A percentile compares a stretch with the other conserved stretches of the same genome.
Evolutionary conservation across 2,888 invertebrate genomes (phyloP).

Genomic region (Melieria omissa): DNA sequence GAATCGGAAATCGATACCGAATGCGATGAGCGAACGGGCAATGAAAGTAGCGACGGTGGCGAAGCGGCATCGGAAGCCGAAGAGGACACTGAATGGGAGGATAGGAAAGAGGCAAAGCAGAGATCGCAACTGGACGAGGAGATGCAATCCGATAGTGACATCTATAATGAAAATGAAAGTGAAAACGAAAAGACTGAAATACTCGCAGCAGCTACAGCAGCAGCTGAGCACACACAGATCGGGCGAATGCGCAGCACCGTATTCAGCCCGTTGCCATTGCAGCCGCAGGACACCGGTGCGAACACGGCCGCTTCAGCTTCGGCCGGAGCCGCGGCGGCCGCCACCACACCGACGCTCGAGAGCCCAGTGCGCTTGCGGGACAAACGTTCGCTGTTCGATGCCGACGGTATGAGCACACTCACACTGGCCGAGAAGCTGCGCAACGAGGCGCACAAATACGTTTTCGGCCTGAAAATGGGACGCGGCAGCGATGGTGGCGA

Average conservation of each 20-base stretch:
- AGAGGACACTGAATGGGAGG: conserved; percentile 24
- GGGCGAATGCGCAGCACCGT: conserved; percentile 36
- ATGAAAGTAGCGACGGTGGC: background rate
- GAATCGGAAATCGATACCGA: conserved; percentile 36
- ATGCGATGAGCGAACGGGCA: background rate
- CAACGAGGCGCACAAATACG: conserved; percentile 58
- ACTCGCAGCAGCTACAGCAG: conserved; percentile 28
- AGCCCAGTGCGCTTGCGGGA: conserved; percentile 63
- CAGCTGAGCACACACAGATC: conserved; percentile 41
- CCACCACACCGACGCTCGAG: conserved; percentile 66
- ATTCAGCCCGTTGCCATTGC: conserved; percentile 43
- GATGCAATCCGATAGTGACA: background rate
- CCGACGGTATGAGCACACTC: conserved; percentile 56
- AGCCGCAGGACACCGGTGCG: conserved; percentile 17
- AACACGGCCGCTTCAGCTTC: conserved; percentile 31
- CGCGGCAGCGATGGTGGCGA: conserved; percentile 2
- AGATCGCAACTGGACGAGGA: conserved; percentile 30
- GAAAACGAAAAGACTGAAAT: conserved; percentile 51
- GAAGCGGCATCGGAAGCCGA: background rate
- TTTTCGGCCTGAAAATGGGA: conserved; percentile 16
- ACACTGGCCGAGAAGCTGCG: conserved; percentile 58
- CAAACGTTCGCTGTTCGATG: conserved; percentile 63
- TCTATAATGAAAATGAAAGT: conserved; percentile 32
- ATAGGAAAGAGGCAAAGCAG: conserved; percentile 23
- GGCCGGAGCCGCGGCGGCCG: conserved; percentile 43